Conservation (phyloP, 1,140 invertebrate species). For the Neodiprion fabricii region DNA sequence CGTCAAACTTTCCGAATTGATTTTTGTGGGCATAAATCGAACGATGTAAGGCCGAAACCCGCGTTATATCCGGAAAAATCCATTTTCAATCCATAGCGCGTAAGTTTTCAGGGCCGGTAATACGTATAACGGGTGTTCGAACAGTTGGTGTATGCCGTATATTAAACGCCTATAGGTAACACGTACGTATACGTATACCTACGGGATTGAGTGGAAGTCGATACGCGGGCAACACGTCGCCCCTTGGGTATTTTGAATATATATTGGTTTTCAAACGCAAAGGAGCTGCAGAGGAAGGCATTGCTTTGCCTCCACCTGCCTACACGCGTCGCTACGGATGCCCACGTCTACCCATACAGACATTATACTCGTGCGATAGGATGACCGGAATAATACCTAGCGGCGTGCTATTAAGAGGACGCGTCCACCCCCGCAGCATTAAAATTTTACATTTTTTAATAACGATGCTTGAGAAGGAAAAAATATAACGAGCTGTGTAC, state of each 20-base stretch:
- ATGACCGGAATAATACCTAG: background rate
- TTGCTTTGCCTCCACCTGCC: background rate
- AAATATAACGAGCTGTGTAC: no score
- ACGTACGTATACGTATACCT: background rate
- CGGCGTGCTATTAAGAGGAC: background rate
- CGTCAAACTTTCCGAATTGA: no score
- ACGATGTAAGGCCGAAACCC: no score
- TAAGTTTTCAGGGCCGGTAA: no score
- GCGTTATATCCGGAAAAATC: no score
- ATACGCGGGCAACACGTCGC: background rate
- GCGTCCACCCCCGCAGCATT: background rate
- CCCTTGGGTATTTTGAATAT: conserved; percentile 2
- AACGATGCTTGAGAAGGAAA: background rate
- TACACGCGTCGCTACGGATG: background rate
- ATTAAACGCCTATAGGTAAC: no score
- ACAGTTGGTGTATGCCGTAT: no score
- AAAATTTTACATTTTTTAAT: background rate
- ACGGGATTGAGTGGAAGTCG: conserved; percentile 1
- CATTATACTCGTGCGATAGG: no score
- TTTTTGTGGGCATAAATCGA: no score
- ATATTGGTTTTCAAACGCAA: conserved; percentile 1
- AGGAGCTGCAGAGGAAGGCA: background rate
- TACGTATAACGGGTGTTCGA: no score
- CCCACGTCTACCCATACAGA: no score
- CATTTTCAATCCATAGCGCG: no score